Conservation (phyloP, 2,797 vertebrate species). For the Hoplostethus mediterraneus region DNA sequence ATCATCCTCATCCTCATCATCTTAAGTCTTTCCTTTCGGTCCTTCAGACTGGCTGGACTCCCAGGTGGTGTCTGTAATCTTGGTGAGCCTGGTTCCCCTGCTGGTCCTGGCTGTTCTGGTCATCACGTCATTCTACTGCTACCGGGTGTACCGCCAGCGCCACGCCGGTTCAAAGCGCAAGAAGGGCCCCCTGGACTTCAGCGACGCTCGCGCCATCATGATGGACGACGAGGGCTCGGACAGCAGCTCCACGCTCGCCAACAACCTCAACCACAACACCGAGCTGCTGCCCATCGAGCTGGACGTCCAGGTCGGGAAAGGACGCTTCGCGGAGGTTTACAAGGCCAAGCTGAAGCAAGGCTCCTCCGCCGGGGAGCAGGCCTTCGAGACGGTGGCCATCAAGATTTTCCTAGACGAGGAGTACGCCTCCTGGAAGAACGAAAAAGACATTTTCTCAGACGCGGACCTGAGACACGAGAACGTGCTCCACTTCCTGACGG, state of each 20-base stretch:
- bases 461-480: slow-evolving; percentile 95
- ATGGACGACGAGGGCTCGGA: slow-evolving; percentile 91
- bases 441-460: slow-evolving; percentile 97
- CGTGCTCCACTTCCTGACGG: slow-evolving; percentile 95
- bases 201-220: slow-evolving; percentile 90
- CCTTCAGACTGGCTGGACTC: slow-evolving; percentile 63
- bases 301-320: slow-evolving; percentile 93
- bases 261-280: slow-evolving; percentile 98
- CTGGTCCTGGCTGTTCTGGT: slow-evolving; percentile 87
- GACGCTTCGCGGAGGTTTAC: slow-evolving; percentile 95
- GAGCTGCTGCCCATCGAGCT: slow-evolving; percentile 97
- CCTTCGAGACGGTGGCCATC: slow-evolving; percentile 95
- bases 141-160: slow-evolving; percentile 87
- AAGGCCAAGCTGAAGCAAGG: slow-evolving; percentile 95
- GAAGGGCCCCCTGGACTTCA: slow-evolving; percentile 85
- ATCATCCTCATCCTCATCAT: slow-evolving; percentile 3
- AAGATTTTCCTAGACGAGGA: slow-evolving; percentile 96
- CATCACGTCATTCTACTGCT: slow-evolving; percentile 90
- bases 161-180: slow-evolving; percentile 75
- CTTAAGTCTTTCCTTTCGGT: neutral
- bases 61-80: slow-evolving; percentile 86
- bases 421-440: slow-evolving; percentile 96
- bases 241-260: slow-evolving; percentile 94
- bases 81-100: slow-evolving; percentile 90
- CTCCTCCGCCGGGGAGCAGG: slow-evolving; percentile 83